Conservation (phyloP, 1,140 invertebrate species). For the Neomicropteryx cornuta region DNA sequence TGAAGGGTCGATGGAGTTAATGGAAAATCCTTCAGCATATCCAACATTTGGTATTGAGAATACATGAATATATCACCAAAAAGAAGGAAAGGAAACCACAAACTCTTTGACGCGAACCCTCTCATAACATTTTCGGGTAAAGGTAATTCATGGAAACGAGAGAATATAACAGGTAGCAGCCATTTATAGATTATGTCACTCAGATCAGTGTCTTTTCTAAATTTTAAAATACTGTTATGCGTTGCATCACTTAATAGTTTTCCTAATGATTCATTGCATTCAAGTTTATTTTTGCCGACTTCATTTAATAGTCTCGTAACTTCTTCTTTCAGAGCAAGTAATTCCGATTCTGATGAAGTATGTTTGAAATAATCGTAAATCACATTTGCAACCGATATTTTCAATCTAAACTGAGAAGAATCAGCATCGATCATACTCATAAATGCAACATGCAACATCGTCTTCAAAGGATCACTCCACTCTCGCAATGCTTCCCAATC, state of each 20-base stretch:
- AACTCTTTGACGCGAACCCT: slow-evolving; percentile 40
- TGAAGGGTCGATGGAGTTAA: slow-evolving; percentile 8
- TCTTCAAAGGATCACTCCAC: slow-evolving; percentile 40
- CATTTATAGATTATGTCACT: slow-evolving; percentile 34
- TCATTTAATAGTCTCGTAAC: no score
- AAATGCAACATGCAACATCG: slow-evolving; percentile 47
- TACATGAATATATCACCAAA: slow-evolving; percentile 52
- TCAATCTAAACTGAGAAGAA: slow-evolving; percentile 44
- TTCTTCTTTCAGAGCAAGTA: no score
- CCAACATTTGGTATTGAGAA: slow-evolving; percentile 43
- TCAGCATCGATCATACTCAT: slow-evolving; percentile 49
- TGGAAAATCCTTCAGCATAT: slow-evolving; percentile 34
- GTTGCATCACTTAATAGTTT: no score
- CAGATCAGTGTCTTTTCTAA: no score
- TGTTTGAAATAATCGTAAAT: no score
- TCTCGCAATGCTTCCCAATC: slow-evolving; percentile 46
- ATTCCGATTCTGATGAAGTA: no score
- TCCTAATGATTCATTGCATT: no score
- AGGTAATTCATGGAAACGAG: slow-evolving; percentile 39
- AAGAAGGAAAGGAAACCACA: slow-evolving; percentile 52
- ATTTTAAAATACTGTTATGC: no score
- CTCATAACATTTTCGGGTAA: slow-evolving; percentile 43
- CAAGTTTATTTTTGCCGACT: no score
- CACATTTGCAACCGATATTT: slow-evolving; percentile 41
- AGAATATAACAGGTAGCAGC: slow-evolving; percentile 48